Evolutionary conservation across 2,113 vertebrate genomes (phyloP).

Genomic region (Myiopsitta monachus): DNA sequence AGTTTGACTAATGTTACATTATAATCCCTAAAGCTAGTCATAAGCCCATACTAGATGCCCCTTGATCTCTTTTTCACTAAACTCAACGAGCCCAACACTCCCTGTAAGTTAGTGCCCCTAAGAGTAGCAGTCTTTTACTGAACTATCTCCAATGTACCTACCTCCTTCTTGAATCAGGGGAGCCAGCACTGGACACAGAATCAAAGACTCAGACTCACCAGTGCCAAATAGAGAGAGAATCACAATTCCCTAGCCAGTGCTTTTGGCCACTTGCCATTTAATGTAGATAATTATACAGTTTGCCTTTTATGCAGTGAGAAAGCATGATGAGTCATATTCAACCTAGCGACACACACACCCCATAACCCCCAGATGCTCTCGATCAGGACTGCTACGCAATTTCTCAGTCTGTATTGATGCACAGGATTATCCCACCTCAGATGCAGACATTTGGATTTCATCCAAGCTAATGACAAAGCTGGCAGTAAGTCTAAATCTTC

Average conservation of each 20-base stretch:
- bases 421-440: not conserved
- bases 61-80: not conserved
- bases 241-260: not conserved
- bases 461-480: constrained; percentile 30
- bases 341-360: not conserved
- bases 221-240: not conserved
- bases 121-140: not conserved
- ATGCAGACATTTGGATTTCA: not conserved
- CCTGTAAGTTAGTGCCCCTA: not conserved
- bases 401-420: not conserved
- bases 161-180: not conserved
- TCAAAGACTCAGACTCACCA: not conserved
- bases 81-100: not conserved
- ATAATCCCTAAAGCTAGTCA: not conserved
- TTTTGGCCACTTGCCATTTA: not conserved
- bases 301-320: not conserved
- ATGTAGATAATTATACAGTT: not conserved
- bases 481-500: not conserved
- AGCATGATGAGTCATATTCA: not conserved
- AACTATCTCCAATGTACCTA: not conserved
- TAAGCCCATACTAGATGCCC: not conserved
- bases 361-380: not conserved
- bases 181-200: not conserved
- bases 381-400: not conserved
- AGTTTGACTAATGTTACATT: not conserved